Percentiles rank a stretch among this genome's conserved stretches.
Evolutionary conservation across 2,113 vertebrate genomes (phyloP).

Genomic region (Apeltes quadracus): DNA sequence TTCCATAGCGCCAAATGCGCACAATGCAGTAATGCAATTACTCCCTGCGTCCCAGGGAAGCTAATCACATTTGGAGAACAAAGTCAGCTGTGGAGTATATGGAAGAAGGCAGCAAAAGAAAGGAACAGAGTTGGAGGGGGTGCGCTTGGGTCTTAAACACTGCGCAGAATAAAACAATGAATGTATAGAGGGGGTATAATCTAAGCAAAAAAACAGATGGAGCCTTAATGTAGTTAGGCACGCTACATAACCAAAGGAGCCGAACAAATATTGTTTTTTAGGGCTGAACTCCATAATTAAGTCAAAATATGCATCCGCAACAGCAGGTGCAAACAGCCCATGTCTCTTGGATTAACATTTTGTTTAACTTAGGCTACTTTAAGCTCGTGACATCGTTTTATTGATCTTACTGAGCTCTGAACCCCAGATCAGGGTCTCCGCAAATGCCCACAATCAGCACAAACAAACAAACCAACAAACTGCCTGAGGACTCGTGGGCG

Average conservation of each 20-base stretch:
- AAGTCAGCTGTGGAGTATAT: slow-evolving; percentile 78
- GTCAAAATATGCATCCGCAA: slow-evolving; percentile 53
- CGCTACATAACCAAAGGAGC: slow-evolving; percentile 72
- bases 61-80: slow-evolving; percentile 86
- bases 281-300: slow-evolving; percentile 45
- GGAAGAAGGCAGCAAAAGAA: slow-evolving; percentile 70
- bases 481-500: background rate
- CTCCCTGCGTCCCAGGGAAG: slow-evolving; percentile 69
- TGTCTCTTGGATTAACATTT: slow-evolving; percentile 38
- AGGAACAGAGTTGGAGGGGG: slow-evolving; percentile 40
- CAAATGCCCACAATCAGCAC: slow-evolving; percentile 38
- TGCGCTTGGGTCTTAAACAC: slow-evolving; percentile 68
- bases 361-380: slow-evolving; percentile 34
- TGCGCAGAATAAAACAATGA: slow-evolving; percentile 73
- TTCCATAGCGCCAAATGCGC: slow-evolving; percentile 72
- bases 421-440: slow-evolving; percentile 4
- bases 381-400: slow-evolving; percentile 32
- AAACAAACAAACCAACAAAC: slow-evolving; percentile 22
- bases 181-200: slow-evolving; percentile 74
- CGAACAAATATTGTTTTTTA: slow-evolving; percentile 50
- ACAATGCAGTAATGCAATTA: slow-evolving; percentile 85
- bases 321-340: slow-evolving; percentile 64
- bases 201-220: slow-evolving; percentile 81
- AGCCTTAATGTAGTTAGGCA: slow-evolving; percentile 81
- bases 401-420: slow-evolving; percentile 39